Evolutionary conservation across 2,113 vertebrate genomes (phyloP), one percentile per base, ranked within the genome.

Genomic region (Seriola dumerili): DNA sequence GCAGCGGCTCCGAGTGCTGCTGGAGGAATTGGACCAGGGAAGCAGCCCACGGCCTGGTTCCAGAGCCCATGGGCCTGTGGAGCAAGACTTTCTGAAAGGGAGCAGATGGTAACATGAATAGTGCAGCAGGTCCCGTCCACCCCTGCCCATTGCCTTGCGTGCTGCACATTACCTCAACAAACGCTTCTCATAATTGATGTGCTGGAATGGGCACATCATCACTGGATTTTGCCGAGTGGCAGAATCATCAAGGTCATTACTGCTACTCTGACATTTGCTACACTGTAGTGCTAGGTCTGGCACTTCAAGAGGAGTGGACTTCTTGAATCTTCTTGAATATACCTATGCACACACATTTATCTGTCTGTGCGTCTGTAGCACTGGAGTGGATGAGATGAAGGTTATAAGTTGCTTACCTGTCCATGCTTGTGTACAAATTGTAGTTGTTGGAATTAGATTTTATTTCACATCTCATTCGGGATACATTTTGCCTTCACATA

Each of bases 51-150:
- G 4, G 79, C 80, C 77, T 50, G 68, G n/a, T 83, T 93, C 87
- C 90, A 91, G 77, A 91, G 66, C 82, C 74, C 78, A 78, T 68
- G 55, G 81, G 85, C 85, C 79, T 67, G 84, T 86, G 68, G 83
- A 90, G 84, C 71, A 83, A 85, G 87, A 72, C 83, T 82, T 64
- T 80, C 42, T 81, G 89, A 94, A 90, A 84, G 87, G 85, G 58
- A 94, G 87, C 94, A 95, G 94, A 94, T 94, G 94, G 95, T 84
- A 71, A 85, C 93, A 94, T 95, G 91, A 95, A 93, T 93, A 93
- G 90, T 95, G 92, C 92, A 94, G 90, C 74, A 88, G 87, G 78
- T 88, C 82, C 83, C 1, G 54, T 77, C 88, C 88, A 65, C 85
- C 86, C 82, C 78, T 85, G 38, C 81, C 81, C 72, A 76, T 76